These are phyloP conservation scores for Mobula hypostoma DNA, from an alignment of 2,113 vertebrate species.

Conservation along the genomic window DNA sequence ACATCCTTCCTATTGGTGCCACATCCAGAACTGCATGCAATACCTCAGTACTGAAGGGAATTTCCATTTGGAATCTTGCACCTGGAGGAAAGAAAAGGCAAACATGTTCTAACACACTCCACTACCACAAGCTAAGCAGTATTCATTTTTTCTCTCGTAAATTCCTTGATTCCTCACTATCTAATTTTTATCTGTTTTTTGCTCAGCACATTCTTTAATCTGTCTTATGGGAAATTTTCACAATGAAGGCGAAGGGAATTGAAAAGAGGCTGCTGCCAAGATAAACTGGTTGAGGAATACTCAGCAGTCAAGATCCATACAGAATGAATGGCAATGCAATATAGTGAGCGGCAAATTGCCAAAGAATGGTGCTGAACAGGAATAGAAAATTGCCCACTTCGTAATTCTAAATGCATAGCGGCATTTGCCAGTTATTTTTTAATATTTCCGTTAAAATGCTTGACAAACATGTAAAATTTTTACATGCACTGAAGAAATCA, in stretches of 20 bases:
- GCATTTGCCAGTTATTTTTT: not conserved
- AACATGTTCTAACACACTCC: not conserved
- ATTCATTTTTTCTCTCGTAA: not conserved
- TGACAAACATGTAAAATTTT: not conserved
- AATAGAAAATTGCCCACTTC: not conserved
- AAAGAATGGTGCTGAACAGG: not conserved
- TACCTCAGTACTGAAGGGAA: not conserved
- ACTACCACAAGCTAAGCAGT: not conserved
- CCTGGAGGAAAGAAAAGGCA: not conserved
- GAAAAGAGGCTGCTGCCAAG: not conserved
- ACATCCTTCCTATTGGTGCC: too few species aligned
- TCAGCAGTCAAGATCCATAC: not conserved
- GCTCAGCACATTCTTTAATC: not conserved
- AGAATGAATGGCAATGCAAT: not conserved
- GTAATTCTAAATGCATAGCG: not conserved
- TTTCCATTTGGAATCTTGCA: not conserved
- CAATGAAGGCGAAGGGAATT: not conserved
- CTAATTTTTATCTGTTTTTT: not conserved
- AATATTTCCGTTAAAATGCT: not conserved
- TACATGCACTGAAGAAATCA: not conserved
- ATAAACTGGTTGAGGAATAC: not conserved
- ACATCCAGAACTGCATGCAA: too few species aligned
- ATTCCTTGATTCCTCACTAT: not conserved
- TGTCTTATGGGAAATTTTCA: not conserved
- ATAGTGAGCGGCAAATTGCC: not conserved